Base-by-base conservation (phyloP, 2,888 invertebrate genomes). In the Hermaeophaga mercurialis region DNA sequence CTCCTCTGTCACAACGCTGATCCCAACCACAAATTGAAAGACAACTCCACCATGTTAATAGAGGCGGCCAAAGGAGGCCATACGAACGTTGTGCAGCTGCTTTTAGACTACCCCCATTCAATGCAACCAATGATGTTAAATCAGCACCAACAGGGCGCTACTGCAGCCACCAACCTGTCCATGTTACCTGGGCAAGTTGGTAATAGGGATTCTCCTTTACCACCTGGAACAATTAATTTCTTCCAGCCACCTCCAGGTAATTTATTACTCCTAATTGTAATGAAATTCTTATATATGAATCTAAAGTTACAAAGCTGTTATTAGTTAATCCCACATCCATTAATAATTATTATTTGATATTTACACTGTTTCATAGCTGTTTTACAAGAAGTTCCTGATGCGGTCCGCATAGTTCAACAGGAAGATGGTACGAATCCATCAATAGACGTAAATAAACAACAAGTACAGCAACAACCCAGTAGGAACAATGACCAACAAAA, bases 1-100 rank as follows among this genome's bases (percentile, higher is more conserved):
- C 82, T 99, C 63, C 84, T 99, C 59, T 87, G 91, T 49, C 89
- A 93, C 79, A 90, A 93, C 68, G 96, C 96, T 36, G 94, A 98
- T 81, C 95, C 96, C 45, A 92, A 92, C 79, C 94, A 96, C 80
- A 96, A 94, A 80, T 85, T 99, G 46, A 96, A 97, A 85, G 98
- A 99, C 80, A 96, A 96, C 78, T 95, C 96, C 59, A 97, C 96
- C 50, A 98, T 97, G 90, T 84, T 99, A 67, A 97, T 99, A 70
- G 98, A 99, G 80, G 98, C 97, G 46, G 93, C 98, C 43, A 96
- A 96, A 80, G 96, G 97, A 45, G 98, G 98, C 0, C 97, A 98
- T 79, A 95, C 96, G 15, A 88, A 88, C 65, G 96, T 99, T 56
- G 97, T 98, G 58, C 94, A 95, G 79, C 81, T 97, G 69, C 81